Conservation (phyloP, 1,140 invertebrate species). For the Ceratosolen solmsi region DNA sequence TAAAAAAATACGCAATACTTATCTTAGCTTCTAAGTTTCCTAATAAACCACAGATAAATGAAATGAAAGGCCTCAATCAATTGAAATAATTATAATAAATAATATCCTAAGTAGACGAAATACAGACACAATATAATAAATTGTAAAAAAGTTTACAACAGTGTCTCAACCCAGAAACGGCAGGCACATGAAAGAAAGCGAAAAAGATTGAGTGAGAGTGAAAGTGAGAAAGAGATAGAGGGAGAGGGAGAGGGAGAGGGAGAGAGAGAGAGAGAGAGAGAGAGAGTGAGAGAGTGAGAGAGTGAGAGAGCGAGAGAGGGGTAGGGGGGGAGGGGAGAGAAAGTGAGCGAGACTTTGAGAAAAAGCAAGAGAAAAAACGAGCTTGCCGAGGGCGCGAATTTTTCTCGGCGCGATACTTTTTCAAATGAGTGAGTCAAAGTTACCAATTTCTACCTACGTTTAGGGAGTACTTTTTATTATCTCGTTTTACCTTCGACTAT, state of each 20-base stretch:
- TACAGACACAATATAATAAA: neutral
- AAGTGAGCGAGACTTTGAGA: slow-evolving; percentile 3
- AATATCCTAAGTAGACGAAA: slow-evolving; percentile 8
- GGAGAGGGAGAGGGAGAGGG: slow-evolving; percentile 20
- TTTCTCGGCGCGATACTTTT: slow-evolving; percentile 63
- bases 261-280: slow-evolving; percentile 8
- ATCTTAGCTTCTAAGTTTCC: slow-evolving; percentile 5
- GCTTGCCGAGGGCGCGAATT: slow-evolving; percentile 32
- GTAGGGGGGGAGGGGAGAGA: slow-evolving; percentile 4
- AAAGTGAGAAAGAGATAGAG: slow-evolving; percentile 37
- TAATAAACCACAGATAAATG: neutral
- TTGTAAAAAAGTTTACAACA: neutral
- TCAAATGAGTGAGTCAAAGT: slow-evolving; percentile 73
- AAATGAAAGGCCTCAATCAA: slow-evolving; percentile 16
- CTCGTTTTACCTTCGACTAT: slow-evolving; percentile 71
- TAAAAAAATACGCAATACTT: neutral
- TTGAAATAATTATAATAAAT: neutral
- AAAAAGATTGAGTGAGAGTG: slow-evolving; percentile 23
- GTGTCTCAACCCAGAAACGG: slow-evolving; percentile 70
- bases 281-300: slow-evolving; percentile 21
- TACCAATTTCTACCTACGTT: slow-evolving; percentile 73
- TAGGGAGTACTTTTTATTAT: slow-evolving; percentile 71
- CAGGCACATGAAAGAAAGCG: slow-evolving; percentile 55
- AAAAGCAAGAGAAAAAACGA: slow-evolving; percentile 13
- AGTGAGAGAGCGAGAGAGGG: slow-evolving; percentile 36